A percentile compares a stretch with the other conserved stretches of the same genome.
Conservation (phyloP, 2,797 vertebrate genomes). For the Sebastes vulpes region DNA sequence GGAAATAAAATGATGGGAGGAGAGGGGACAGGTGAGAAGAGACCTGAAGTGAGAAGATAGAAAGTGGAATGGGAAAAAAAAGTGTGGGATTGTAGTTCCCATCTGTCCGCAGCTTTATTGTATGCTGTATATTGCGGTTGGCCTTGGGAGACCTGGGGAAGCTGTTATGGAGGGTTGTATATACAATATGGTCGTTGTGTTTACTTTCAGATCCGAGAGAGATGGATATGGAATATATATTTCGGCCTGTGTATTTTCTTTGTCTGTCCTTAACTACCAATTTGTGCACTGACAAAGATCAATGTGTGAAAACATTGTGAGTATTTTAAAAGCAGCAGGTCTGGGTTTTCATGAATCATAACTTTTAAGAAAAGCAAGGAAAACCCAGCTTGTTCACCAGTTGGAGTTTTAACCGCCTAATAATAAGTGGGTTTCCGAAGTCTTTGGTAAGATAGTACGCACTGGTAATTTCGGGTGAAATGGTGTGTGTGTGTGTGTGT, state of each 20-base stretch:
- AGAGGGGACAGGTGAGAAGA: conserved; percentile 41
- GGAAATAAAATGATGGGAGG: background rate
- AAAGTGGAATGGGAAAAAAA: conserved; percentile 18
- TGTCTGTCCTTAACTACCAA: background rate
- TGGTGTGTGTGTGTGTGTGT: too few species aligned
- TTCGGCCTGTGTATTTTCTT: conserved; percentile 29
- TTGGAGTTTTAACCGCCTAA: background rate
- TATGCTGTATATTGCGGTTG: conserved; percentile 7
- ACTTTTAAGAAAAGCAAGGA: background rate
- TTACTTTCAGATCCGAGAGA: conserved; percentile 35
- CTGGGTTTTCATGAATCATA: background rate
- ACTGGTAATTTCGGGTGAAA: background rate
- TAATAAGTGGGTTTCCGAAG: background rate
- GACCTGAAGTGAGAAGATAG: background rate
- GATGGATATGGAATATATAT: conserved; percentile 21
- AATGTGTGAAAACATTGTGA: conserved; percentile 6
- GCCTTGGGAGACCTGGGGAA: conserved; percentile 25
- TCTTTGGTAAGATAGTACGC: background rate
- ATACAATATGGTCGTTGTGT: conserved; percentile 49
- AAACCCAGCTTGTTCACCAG: background rate
- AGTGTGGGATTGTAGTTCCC: background rate
- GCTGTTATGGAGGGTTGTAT: conserved; percentile 19
- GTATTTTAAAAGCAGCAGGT: background rate
- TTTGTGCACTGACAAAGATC: conserved; percentile 11
- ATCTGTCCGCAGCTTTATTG: conserved; percentile 9